These are phyloP conservation scores for Anarrhichthys ocellatus DNA, from an alignment of 2,113 vertebrate species.

Conservation along the genomic window DNA sequence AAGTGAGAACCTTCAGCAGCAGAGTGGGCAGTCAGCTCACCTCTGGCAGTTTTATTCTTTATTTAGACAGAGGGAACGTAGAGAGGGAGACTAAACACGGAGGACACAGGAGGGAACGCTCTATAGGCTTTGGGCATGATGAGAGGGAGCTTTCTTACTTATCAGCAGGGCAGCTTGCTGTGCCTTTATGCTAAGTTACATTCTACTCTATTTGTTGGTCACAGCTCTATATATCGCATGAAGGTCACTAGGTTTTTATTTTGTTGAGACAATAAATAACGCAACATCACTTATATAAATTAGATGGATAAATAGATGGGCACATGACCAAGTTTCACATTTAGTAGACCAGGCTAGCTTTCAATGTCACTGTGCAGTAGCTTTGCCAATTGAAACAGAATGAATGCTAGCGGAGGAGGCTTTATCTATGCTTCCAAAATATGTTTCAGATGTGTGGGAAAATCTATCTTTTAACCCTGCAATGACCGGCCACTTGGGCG, in stretches of 20 bases:
- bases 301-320: background rate
- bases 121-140: constrained; percentile 41
- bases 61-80: constrained; percentile 72
- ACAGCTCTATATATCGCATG: background rate
- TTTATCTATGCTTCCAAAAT: background rate
- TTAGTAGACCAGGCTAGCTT: background rate
- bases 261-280: background rate
- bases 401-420: background rate
- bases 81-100: constrained; percentile 71
- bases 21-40: constrained; percentile 78
- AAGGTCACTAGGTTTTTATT: background rate
- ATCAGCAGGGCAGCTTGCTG: background rate
- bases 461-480: background rate
- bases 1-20: constrained; percentile 72
- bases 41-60: constrained; percentile 74
- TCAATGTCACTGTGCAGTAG: background rate
- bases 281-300: background rate
- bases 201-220: background rate
- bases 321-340: background rate
- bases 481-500: background rate
- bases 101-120: constrained; percentile 55
- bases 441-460: background rate
- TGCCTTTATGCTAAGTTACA: background rate
- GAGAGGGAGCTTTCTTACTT: constrained; percentile 34
- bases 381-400: background rate